Evolutionary conservation across 2,113 vertebrate genomes (phyloP), one percentile per base, ranked within the genome.

Genomic region (Chlorodrepanis virens): DNA sequence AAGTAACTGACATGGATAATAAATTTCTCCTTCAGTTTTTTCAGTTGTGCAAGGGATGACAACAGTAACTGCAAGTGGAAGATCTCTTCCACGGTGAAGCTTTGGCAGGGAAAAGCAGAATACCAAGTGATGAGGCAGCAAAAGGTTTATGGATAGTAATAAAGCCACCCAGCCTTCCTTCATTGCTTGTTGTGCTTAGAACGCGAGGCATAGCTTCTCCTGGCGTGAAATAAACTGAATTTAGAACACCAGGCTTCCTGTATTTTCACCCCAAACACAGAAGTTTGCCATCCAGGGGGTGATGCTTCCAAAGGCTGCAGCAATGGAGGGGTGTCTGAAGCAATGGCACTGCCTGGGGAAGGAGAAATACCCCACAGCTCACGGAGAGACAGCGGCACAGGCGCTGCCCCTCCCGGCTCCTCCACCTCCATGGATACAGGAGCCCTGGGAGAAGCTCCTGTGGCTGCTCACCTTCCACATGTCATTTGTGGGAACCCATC

Each of bases 371-470:
- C 22, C 27, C 4, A 33, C 22, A 3, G 9, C 24, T 56, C 31
- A 11, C 0, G 0, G 29, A 39, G 33, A 59, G 35, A 11, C 16
- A 29, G 39, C 0, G 0, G 27, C 40, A 63, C 21, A 6, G 37
- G 28, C 44, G 8, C 5, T 1, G 33, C 53, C 69, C n/a, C 9
- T 2, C 45, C 45, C 0, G 1, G 37, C 28, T 65, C 23, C 42
- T 71, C 21, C 39, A 11, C 16, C 6, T 7, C 0, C 1, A 16
- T 0, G 10, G n/a, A 25, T 5, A 35, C 50, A 8, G 69, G 11
- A 37, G 1, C 8, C 31, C 28, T 16, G 31, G 37, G n/a, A 87
- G 29, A 40, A 35, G 24, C 25, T 59, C 4, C 1, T 2, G 9
- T 5, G 64, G 35, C 29, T 63, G 7, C 18, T 44, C 5, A 1